These are phyloP conservation scores for Rhea pennata DNA, from an alignment of 2,113 vertebrate genomes.

Conservation along the genomic window DNA sequence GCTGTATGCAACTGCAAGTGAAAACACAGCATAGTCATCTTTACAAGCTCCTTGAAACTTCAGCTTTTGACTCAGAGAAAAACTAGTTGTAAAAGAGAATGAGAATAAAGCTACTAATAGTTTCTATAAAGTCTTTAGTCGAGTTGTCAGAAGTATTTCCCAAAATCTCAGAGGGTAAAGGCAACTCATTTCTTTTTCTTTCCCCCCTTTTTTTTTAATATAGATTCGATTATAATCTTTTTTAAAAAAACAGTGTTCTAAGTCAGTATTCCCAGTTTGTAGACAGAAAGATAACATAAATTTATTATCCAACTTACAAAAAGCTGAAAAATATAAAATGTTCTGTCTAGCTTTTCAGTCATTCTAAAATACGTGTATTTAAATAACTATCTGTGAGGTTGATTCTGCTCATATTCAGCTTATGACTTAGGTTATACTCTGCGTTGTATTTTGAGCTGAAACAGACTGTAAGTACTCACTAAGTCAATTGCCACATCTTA, in stretches of 20 bases:
- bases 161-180: not conserved
- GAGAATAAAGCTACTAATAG: not conserved
- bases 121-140: not conserved
- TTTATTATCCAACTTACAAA: not conserved
- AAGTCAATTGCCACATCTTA: not conserved
- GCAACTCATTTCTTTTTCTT: not conserved
- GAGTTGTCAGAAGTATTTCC: not conserved
- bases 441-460: not conserved
- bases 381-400: not conserved
- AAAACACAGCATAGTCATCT: constrained; percentile 18
- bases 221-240: not conserved
- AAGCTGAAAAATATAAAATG: not conserved
- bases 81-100: not conserved
- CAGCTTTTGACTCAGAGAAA: not conserved
- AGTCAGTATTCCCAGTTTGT: not conserved
- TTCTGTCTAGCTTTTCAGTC: not conserved
- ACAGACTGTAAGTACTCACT: not conserved
- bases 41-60: not conserved
- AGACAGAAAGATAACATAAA: not conserved
- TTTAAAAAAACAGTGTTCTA: not conserved
- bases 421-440: not conserved
- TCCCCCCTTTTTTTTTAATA: too few relatives aligned
- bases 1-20: not conserved
- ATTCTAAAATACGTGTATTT: not conserved
- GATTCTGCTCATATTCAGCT: not conserved